Base-by-base conservation (phyloP, 2,113 vertebrate species). In the Coreoperca whiteheadi region DNA sequence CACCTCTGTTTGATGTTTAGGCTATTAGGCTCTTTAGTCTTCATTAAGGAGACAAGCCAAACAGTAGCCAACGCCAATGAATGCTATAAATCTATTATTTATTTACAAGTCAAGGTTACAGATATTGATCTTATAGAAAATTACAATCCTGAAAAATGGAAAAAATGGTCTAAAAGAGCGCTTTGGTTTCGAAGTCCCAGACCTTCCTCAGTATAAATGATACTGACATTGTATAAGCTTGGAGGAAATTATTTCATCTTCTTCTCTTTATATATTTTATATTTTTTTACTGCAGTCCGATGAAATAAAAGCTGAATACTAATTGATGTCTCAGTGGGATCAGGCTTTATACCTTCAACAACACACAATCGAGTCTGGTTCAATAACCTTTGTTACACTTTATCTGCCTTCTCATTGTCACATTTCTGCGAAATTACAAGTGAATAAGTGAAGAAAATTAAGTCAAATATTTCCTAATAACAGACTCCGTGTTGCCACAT, bases 11-110 rank as follows among this genome's bases (percentile, higher is more conserved):
- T 87, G 85, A 81, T 87, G 71, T 90, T 89, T 48, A 48, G 79
- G 16, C 88, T 37, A 88, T 87, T 87, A 91, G 76, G 32, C n/a
- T 80, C 73, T 89, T 89, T 87, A 79, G 84, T 87, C 56, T 83
- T 91, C 82, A 90, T 93, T 88, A 88, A 72, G 34, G 60, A 78
- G 60, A 50, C 51, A 60, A 73, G 60, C 34, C 39, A 69, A 88
- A 67, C 73, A 70, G 54, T 30, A 67, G 75, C 75, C 23, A 56
- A 34, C 59, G 74, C 82, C 79, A 79, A 64, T 28, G 6, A 56
- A 23, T 30, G 69, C 28, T 70, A 66, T 51, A 39, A 79, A 81
- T 82, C 43, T 61, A 61, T 73, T 77, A 48, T 77, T 87, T 83
- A 81, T 80, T 84, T 75, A 76, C 76, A 82, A 71, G 65, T 82